These are phyloP conservation scores for Lepus oiostolus DNA, from an alignment of 2,797 vertebrate genomes.

Conservation along the genomic window DNA sequence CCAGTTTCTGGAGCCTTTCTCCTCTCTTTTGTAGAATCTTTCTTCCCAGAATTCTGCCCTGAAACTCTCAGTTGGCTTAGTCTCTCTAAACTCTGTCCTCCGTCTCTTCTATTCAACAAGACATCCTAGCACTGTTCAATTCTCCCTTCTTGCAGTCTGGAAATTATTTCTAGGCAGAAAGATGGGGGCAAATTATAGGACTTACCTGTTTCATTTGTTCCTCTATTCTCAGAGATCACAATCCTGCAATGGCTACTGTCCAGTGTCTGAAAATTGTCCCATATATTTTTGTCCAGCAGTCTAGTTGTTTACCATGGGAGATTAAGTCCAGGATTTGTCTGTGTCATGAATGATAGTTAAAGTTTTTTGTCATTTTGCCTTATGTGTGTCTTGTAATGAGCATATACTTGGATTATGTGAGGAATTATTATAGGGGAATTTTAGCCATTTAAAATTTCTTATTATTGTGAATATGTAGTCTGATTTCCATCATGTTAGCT, in stretches of 20 bases:
- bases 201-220: background rate
- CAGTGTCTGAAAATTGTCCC: background rate
- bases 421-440: background rate
- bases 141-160: background rate
- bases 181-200: no score
- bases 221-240: background rate
- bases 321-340: background rate
- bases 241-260: background rate
- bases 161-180: slow-evolving; percentile 35
- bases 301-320: background rate
- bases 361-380: slow-evolving; percentile 1
- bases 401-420: background rate
- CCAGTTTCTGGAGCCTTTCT: background rate
- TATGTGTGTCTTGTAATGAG: background rate
- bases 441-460: background rate
- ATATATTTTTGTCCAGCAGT: background rate
- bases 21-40: background rate
- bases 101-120: background rate
- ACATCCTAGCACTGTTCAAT: background rate
- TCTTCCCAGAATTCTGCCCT: background rate
- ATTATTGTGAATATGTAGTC: background rate
- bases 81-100: background rate
- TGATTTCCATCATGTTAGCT: background rate
- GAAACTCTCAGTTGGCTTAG: background rate
- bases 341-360: background rate